Percentiles rank a stretch among this genome's conserved stretches.
Evolutionary conservation across 2,888 invertebrate genomes (phyloP).

Genomic region (Onthophagus sagittarius): DNA sequence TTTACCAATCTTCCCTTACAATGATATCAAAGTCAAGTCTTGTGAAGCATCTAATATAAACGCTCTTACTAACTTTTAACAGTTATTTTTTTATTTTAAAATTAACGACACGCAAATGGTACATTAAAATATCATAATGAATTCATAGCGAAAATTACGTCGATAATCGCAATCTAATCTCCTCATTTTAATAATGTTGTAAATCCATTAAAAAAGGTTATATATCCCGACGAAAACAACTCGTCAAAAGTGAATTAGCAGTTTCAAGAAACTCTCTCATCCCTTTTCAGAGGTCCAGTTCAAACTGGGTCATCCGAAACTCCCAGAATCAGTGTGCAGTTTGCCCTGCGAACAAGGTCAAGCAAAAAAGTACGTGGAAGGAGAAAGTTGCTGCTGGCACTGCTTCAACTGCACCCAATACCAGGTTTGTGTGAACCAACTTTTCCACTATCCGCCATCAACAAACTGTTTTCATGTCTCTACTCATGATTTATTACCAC

Average conservation of each 20-base stretch:
- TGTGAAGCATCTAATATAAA: background rate
- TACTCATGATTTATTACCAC: background rate
- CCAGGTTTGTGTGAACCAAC: constrained; percentile 56
- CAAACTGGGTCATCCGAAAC: constrained; percentile 70
- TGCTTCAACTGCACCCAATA: constrained; percentile 87
- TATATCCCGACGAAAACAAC: background rate
- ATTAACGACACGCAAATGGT: background rate
- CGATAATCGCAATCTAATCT: no score
- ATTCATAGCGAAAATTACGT: background rate
- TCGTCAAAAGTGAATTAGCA: background rate
- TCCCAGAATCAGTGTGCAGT: constrained; percentile 89
- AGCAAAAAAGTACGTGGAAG: constrained; percentile 88
- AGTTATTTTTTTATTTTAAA: background rate
- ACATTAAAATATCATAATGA: background rate
- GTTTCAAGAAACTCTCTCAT: background rate
- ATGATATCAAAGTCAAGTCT: background rate
- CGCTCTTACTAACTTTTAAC: background rate
- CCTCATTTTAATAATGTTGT: background rate
- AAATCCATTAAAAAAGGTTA: background rate
- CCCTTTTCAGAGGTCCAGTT: constrained; percentile 71
- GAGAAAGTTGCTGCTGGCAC: constrained; percentile 93
- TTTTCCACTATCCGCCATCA: background rate
- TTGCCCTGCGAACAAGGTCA: constrained; percentile 84
- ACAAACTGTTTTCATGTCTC: background rate
- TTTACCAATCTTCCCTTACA: background rate